phyloP scores from a whole-genome alignment of 2,797 vertebrate species.

The Astyanax mexicanus region DNA sequence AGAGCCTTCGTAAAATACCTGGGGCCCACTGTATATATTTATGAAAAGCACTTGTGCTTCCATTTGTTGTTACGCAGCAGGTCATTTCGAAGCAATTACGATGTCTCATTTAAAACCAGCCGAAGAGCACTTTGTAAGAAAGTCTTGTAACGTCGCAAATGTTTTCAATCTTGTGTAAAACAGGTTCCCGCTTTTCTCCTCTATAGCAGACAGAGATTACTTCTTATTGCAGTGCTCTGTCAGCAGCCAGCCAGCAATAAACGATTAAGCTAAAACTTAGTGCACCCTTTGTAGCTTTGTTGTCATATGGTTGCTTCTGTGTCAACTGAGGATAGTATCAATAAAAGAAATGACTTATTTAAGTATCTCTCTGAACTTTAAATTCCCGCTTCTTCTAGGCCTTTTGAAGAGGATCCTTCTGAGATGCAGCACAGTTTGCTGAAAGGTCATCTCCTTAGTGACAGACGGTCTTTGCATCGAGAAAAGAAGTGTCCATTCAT shows the following conservation, averaged over 20 bases:
- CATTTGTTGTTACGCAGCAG: constrained; percentile 37
- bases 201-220: neutral
- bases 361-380: constrained; percentile 5
- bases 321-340: constrained; percentile 14
- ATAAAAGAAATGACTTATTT: constrained; percentile 17
- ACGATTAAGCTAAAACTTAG: neutral
- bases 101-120: constrained; percentile 24
- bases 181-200: no score
- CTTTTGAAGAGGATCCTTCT: constrained; percentile 32
- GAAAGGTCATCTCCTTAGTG: constrained; percentile 62
- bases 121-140: constrained; percentile 4
- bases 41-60: constrained; percentile 37
- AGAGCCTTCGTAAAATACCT: constrained; percentile 28
- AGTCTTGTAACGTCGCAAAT: neutral
- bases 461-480: constrained; percentile 52
- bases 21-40: constrained; percentile 1
- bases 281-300: neutral
- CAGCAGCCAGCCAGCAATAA: neutral
- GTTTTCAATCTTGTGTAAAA: neutral
- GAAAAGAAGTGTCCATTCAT: constrained; percentile 38
- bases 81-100: constrained; percentile 41
- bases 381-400: constrained; percentile 7
- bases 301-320: neutral
- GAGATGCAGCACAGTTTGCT: constrained; percentile 45
- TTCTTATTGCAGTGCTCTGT: neutral